A percentile compares a stretch with the other conserved stretches of the same genome.
phyloP scores from a whole-genome alignment of 2,797 vertebrate species.

The Sebastes jordani region DNA sequence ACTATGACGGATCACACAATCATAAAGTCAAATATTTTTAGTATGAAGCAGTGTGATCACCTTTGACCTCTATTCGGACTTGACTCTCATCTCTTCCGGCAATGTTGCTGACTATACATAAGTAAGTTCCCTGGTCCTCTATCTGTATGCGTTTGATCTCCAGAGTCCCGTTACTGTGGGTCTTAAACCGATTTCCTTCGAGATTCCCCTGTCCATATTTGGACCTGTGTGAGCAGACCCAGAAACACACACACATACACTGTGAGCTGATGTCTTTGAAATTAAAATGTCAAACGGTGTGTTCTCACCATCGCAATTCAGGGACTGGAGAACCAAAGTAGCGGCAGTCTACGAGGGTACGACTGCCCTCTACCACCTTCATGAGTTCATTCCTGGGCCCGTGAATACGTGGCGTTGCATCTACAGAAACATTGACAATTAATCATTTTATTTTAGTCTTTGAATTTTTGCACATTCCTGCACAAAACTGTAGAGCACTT shows the following conservation, averaged over 20 bases:
- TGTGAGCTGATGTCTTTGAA: not conserved
- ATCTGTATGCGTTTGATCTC: constrained; percentile 88
- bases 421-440: constrained; percentile 70
- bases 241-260: not conserved
- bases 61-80: constrained; percentile 95
- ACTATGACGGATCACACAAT: not conserved
- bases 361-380: constrained; percentile 89
- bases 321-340: constrained; percentile 96
- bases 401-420: constrained; percentile 89
- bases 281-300: not conserved
- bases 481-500: not conserved
- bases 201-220: constrained; percentile 93
- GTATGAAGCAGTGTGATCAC: constrained; percentile 67
- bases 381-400: constrained; percentile 86
- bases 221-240: constrained; percentile 84
- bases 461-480: not conserved
- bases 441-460: not conserved
- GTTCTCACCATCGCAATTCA: constrained; percentile 91
- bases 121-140: constrained; percentile 93
- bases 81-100: constrained; percentile 93
- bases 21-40: not conserved
- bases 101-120: constrained; percentile 93
- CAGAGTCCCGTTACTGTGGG: constrained; percentile 90
- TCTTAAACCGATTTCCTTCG: constrained; percentile 90
- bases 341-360: constrained; percentile 87